These are phyloP conservation scores for Tachyglossus aculeatus DNA, from an alignment of 2,797 vertebrate species.

Conservation along the genomic window DNA sequence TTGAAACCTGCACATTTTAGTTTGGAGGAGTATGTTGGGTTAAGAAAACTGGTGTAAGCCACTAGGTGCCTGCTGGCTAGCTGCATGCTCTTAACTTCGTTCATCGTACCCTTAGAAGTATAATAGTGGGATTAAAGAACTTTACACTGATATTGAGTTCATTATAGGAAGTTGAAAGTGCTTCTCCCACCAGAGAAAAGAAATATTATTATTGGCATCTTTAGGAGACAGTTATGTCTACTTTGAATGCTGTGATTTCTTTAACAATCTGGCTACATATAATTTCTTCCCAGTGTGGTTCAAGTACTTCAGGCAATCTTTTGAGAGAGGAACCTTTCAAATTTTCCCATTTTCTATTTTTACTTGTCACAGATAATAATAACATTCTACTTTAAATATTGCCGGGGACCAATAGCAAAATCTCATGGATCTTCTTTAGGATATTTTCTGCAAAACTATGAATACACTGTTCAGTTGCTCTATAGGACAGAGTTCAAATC, in stretches of 20 bases:
- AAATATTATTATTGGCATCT: conserved; percentile 64
- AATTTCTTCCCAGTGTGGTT: conserved; percentile 30
- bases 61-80: too few relatives aligned
- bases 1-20: too few relatives aligned
- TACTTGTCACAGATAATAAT: conserved; percentile 44
- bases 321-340: conserved; percentile 37
- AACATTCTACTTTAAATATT: conserved; percentile 45
- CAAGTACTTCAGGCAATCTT: conserved; percentile 48
- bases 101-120: too few relatives aligned
- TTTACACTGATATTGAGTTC: conserved; percentile 55
- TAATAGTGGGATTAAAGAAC: conserved; percentile 62
- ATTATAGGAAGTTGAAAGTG: conserved; percentile 48
- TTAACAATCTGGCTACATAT: conserved; percentile 38
- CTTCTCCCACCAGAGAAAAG: conserved; percentile 59
- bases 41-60: too few relatives aligned
- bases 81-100: too few relatives aligned
- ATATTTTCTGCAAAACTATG: conserved; percentile 15
- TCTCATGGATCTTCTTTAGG: conserved; percentile 51
- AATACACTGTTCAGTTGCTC: too few relatives aligned
- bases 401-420: conserved; percentile 26
- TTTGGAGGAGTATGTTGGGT: too few relatives aligned
- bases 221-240: conserved; percentile 40
- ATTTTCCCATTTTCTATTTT: too few relatives aligned
- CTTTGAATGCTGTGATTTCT: conserved; percentile 51
- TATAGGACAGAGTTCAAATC: conserved; percentile 14